Percentiles rank a stretch among this genome's conserved stretches.
Conservation (phyloP, 2,113 vertebrate genomes). For the Ciconia boyciana region DNA sequence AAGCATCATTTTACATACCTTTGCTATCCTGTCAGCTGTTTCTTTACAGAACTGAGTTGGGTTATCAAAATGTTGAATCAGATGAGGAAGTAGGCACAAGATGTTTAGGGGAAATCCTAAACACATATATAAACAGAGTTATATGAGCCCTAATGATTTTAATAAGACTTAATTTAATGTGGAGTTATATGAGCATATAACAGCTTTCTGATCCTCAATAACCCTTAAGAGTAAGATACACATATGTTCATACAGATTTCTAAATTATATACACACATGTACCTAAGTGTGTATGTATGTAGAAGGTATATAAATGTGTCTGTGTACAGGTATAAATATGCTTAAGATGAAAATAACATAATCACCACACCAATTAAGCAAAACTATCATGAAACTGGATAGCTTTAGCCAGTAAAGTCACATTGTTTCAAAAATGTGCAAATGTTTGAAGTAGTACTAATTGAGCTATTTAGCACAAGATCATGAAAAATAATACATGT, state of each 20-base stretch:
- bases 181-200: background rate
- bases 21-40: conserved; percentile 95
- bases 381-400: background rate
- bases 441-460: background rate
- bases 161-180: background rate
- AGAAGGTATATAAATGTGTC: background rate
- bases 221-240: background rate
- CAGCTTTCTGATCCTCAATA: background rate
- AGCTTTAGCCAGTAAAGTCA: background rate
- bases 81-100: conserved; percentile 95
- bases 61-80: conserved; percentile 99
- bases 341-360: background rate
- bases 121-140: conserved; percentile 39
- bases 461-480: background rate
- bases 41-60: conserved; percentile 97
- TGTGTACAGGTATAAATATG: background rate
- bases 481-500: background rate
- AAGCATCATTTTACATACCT: conserved; percentile 70
- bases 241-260: background rate
- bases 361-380: background rate
- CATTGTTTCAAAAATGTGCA: background rate
- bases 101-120: conserved; percentile 97
- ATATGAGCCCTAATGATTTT: background rate
- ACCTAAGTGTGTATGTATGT: background rate
- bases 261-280: background rate